Conservation (phyloP, 2,888 invertebrate species). For the Vesta saturnalis region DNA sequence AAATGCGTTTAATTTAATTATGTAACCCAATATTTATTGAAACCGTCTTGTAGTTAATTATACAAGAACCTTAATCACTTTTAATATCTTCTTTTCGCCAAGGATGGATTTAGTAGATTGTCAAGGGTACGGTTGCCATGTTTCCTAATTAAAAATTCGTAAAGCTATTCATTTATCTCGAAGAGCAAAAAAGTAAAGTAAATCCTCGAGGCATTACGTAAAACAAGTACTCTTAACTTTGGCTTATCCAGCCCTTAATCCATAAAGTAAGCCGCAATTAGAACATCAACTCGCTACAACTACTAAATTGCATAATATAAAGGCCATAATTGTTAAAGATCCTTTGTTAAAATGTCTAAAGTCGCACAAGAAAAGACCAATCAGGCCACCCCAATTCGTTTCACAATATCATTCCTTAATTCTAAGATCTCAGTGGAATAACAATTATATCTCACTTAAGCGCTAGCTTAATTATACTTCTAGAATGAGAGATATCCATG, state of each 20-base stretch:
- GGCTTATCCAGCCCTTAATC: conserved; percentile 26
- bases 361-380: conserved; percentile 34
- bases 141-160: conserved; percentile 22
- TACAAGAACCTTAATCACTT: too few relatives aligned
- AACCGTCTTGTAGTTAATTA: too few relatives aligned
- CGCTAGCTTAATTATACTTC: conserved; percentile 46
- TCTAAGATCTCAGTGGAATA: conserved; percentile 43
- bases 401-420: conserved; percentile 39
- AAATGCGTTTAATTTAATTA: too few relatives aligned
- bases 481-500: conserved; percentile 33
- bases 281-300: conserved; percentile 35
- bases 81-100: too few relatives aligned
- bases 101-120: too few relatives aligned
- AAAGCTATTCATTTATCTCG: conserved; percentile 23
- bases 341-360: conserved; percentile 37
- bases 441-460: conserved; percentile 48
- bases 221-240: conserved; percentile 29
- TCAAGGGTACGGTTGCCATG: too few relatives aligned
- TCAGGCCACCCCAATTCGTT: conserved; percentile 32
- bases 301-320: conserved; percentile 34
- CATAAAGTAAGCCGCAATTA: conserved; percentile 34
- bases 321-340: conserved; percentile 35
- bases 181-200: conserved; percentile 25
- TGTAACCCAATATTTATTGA: too few relatives aligned
- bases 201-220: conserved; percentile 27